These are phyloP conservation scores for Charadrius vociferus DNA, from an alignment of 2,113 vertebrate species.

Conservation along the genomic window DNA sequence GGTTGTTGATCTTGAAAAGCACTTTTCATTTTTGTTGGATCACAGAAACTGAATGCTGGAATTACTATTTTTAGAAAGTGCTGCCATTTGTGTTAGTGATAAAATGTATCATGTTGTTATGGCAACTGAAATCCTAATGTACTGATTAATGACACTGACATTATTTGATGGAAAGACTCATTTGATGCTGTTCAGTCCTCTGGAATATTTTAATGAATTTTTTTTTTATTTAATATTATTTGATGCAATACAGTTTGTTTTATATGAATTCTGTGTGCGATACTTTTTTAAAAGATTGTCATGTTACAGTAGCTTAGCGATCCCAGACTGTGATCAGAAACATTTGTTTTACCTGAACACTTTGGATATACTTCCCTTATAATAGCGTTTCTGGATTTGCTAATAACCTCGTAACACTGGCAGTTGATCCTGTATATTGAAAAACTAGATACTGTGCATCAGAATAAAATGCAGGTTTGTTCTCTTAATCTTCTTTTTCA, in stretches of 20 bases:
- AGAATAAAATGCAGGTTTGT: neutral
- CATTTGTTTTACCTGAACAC: neutral
- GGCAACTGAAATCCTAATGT: constrained; percentile 67
- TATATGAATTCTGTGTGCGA: neutral
- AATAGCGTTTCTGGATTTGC: neutral
- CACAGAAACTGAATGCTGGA: constrained; percentile 45
- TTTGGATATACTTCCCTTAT: neutral
- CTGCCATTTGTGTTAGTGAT: constrained; percentile 66
- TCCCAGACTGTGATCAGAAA: neutral
- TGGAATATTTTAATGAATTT: constrained; percentile 45
- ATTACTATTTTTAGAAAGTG: constrained; percentile 65
- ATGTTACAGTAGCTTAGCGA: neutral
- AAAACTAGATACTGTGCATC: neutral
- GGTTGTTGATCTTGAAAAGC: constrained; percentile 17
- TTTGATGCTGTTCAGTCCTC: constrained; percentile 23
- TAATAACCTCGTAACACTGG: neutral
- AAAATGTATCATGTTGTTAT: constrained; percentile 73
- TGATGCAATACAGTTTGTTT: neutral
- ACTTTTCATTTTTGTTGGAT: constrained; percentile 31
- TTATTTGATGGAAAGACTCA: constrained; percentile 50
- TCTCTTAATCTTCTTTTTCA: neutral
- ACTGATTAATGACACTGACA: constrained; percentile 69
- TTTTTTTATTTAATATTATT: constrained; percentile 9
- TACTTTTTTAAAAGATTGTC: neutral
- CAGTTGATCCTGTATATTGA: neutral